Conservation (phyloP, 2,113 vertebrate species). For the Ceyx melanurus region DNA sequence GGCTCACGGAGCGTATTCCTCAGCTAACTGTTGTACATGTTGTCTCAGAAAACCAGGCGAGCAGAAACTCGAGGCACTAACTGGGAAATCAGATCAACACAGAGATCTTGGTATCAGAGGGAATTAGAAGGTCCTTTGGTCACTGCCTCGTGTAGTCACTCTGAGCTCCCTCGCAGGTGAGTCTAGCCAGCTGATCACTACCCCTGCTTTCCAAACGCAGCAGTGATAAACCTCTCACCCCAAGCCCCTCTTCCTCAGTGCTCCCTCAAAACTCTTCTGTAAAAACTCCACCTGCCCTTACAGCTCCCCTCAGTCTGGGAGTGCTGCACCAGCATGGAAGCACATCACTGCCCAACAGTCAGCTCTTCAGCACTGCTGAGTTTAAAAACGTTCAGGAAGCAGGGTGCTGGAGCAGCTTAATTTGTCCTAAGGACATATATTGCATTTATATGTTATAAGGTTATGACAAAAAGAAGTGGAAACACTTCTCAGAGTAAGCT, state of each 20-base stretch:
- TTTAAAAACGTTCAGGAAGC: not conserved
- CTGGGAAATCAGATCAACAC: not conserved
- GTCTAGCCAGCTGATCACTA: not conserved
- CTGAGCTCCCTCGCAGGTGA: not conserved
- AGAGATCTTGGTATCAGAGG: not conserved
- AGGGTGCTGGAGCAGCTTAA: not conserved
- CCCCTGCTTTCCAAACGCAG: not conserved
- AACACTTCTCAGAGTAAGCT: not conserved
- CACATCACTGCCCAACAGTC: not conserved
- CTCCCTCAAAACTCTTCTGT: not conserved
- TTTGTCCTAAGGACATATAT: not conserved
- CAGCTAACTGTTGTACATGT: fast-evolving
- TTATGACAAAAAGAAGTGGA: not conserved
- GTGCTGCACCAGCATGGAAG: not conserved
- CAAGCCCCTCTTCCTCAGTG: not conserved
- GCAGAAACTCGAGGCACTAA: not conserved
- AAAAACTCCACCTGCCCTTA: fast-evolving
- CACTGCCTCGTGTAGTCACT: not conserved
- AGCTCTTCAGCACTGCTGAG: not conserved
- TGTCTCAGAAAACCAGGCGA: not conserved
- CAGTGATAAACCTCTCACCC: not conserved
- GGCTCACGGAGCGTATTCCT: not conserved
- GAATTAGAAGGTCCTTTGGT: not conserved
- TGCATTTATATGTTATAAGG: not conserved
- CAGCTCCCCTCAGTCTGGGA: not conserved